These are phyloP conservation scores for Phragmatobia fuliginosa DNA, from an alignment of 2,888 invertebrate species.

Conservation along the genomic window DNA sequence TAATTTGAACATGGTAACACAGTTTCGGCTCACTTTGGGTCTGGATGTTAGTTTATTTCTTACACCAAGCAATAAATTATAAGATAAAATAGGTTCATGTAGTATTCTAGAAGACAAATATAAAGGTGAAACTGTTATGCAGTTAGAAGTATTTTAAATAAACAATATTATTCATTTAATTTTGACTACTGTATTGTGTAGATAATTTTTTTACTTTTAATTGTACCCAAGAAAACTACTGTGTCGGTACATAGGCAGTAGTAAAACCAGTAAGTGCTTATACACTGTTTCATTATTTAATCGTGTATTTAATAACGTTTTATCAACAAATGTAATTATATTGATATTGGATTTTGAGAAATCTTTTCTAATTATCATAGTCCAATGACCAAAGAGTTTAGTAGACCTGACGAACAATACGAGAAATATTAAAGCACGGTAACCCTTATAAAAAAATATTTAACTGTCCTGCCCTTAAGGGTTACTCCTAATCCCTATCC, in stretches of 20 bases:
- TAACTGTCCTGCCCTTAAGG: too few species aligned
- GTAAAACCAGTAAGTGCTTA: too few species aligned
- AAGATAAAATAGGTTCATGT: neutral
- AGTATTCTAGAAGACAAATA: neutral
- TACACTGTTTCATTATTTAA: too few species aligned
- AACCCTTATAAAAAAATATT: neutral
- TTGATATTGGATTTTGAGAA: too few species aligned
- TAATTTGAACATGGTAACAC: slow-evolving; percentile 10
- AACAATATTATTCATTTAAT: neutral
- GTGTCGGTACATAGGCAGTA: too few species aligned
- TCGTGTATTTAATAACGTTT: too few species aligned
- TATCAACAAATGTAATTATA: too few species aligned
- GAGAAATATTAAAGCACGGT: neutral
- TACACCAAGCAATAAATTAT: neutral
- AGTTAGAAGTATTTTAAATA: neutral
- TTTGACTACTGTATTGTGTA: neutral
- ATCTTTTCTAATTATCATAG: too few species aligned
- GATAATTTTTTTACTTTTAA: neutral
- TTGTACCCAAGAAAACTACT: too few species aligned
- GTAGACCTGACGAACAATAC: neutral
- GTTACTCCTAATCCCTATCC: too few species aligned
- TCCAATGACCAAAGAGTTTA: neutral
- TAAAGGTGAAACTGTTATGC: neutral
- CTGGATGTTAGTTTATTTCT: neutral
- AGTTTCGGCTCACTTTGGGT: neutral